Evolutionary conservation across 2,113 vertebrate species (phyloP).

Genomic region (Myotis lucifugus): DNA sequence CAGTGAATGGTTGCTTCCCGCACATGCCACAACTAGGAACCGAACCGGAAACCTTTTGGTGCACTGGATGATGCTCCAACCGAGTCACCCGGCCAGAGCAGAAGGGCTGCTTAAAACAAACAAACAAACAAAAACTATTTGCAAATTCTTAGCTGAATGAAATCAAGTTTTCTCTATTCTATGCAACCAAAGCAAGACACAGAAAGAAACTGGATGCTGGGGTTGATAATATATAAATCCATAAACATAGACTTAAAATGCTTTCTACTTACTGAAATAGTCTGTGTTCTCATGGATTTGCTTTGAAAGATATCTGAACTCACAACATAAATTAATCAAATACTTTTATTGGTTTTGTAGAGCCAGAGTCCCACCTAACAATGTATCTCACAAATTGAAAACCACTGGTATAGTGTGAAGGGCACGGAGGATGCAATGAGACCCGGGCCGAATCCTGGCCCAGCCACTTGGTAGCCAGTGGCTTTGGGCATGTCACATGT

Average conservation of each 20-base stretch:
- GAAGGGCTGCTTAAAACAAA: neutral
- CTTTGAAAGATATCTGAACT: neutral
- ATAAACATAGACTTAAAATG: constrained; percentile 16
- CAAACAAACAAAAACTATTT: neutral
- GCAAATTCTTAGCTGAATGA: constrained; percentile 1
- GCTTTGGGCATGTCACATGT: neutral
- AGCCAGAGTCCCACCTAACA: neutral
- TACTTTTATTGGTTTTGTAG: neutral
- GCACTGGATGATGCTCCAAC: neutral
- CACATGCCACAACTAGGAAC: too few relatives aligned
- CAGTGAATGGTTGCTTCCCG: neutral
- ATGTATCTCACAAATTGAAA: neutral
- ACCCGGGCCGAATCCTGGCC: neutral
- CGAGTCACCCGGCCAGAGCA: neutral
- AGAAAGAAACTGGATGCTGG: neutral
- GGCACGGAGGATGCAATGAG: neutral
- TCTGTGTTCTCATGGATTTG: neutral
- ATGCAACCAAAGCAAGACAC: constrained; percentile 7
- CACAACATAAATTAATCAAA: neutral
- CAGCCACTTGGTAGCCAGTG: neutral
- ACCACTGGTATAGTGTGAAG: neutral
- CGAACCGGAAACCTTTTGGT: neutral
- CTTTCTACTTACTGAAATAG: neutral
- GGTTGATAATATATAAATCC: neutral
- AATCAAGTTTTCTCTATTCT: constrained; percentile 11